A percentile compares a stretch with the other conserved stretches of the same genome.
phyloP scores from a whole-genome alignment of 2,113 vertebrate genomes.

The Gulo gulo region DNA sequence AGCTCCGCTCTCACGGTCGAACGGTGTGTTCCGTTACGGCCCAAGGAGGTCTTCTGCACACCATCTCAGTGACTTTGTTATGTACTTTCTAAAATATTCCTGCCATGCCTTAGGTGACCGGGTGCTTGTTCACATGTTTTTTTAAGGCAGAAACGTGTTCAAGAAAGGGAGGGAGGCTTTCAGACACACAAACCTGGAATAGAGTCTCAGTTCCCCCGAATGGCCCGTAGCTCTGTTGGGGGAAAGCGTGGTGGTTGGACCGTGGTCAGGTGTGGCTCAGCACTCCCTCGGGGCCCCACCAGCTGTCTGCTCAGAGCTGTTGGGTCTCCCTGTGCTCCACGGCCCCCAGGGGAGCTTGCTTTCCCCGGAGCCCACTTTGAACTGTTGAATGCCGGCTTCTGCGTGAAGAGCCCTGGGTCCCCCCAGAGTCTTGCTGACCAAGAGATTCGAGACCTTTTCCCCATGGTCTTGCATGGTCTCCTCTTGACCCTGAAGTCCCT shows the following conservation, averaged over 20 bases:
- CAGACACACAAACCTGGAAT: rapidly evolving
- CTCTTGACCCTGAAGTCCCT: not conserved
- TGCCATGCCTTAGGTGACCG: not conserved
- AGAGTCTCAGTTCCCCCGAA: rapidly evolving
- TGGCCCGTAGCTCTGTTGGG: not conserved
- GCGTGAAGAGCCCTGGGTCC: not conserved
- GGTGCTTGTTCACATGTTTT: rapidly evolving
- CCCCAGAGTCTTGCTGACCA: not conserved
- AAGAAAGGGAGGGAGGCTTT: not conserved
- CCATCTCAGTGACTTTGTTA: not conserved
- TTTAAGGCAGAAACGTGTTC: not conserved
- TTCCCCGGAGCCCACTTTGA: not conserved
- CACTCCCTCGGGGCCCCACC: rapidly evolving
- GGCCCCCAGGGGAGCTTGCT: not conserved
- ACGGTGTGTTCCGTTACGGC: rapidly evolving
- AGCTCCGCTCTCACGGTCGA: too few species aligned
- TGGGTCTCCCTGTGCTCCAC: not conserved
- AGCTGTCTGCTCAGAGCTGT: not conserved
- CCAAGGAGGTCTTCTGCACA: rapidly evolving
- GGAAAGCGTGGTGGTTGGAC: not conserved
- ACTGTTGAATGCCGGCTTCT: not conserved
- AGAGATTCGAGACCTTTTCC: not conserved
- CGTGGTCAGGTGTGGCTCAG: rapidly evolving
- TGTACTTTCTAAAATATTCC: rapidly evolving
- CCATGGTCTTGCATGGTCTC: too few species aligned